phyloP scores from a whole-genome alignment of 2,113 vertebrate genomes.

The Erpornis zantholeuca region DNA sequence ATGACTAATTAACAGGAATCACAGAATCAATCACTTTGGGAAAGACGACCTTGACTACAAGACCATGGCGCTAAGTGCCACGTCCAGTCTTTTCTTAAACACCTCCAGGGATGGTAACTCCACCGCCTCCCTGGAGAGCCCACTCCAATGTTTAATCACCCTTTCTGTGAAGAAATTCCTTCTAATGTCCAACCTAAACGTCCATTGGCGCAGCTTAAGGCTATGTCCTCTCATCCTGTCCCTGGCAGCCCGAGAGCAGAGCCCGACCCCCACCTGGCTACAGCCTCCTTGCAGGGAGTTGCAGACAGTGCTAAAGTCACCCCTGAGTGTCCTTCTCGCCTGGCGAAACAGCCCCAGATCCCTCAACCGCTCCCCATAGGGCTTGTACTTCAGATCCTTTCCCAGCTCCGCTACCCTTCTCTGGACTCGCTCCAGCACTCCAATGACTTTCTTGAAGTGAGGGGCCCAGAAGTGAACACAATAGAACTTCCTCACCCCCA shows the following conservation, averaged over 20 bases:
- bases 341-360: neutral
- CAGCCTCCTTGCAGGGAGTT: neutral
- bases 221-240: neutral
- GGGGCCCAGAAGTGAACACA: neutral
- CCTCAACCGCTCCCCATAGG: neutral
- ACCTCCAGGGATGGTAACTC: neutral
- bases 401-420: neutral
- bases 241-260: neutral
- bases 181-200: neutral
- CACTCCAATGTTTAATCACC: neutral
- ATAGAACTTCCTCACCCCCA: fast-evolving
- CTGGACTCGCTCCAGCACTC: neutral
- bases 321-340: neutral
- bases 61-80: neutral
- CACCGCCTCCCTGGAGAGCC: neutral
- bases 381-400: neutral
- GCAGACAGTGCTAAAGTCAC: neutral
- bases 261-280: neutral
- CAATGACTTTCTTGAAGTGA: neutral
- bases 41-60: neutral
- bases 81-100: neutral
- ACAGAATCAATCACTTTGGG: no score
- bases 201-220: neutral
- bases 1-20: neutral
- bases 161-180: neutral